Conservation (phyloP, 2,113 vertebrate genomes). For the Xyliphius kryptos region DNA sequence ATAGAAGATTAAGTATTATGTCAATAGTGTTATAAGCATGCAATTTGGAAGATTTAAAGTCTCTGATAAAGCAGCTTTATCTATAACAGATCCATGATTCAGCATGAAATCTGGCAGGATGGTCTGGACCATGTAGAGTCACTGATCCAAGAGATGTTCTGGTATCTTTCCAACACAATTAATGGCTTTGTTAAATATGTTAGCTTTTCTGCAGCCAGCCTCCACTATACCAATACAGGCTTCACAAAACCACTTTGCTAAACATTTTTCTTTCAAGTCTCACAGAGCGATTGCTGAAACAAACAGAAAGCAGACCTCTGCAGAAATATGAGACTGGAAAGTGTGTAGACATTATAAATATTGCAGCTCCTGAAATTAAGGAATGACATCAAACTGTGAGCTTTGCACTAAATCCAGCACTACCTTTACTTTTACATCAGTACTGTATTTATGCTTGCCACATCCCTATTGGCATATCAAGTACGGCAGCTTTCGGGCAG, state of each 20-base stretch:
- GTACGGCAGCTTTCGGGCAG: too few species aligned
- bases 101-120: neutral
- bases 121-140: neutral
- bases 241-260: constrained; percentile 30
- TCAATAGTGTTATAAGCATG: too few species aligned
- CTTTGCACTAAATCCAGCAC: neutral
- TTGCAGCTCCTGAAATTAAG: constrained; percentile 6
- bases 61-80: too few species aligned
- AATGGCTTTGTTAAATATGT: constrained; percentile 36
- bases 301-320: constrained; percentile 14
- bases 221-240: constrained; percentile 33
- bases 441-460: constrained; percentile 10
- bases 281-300: constrained; percentile 22
- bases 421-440: neutral
- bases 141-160: constrained; percentile 14
- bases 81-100: constrained; percentile 8
- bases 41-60: neutral
- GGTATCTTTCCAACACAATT: constrained; percentile 22
- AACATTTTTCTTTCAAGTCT: constrained; percentile 40
- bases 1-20: too few species aligned
- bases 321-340: neutral
- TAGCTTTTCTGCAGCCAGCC: constrained; percentile 38
- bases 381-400: constrained; percentile 10
- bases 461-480: constrained; percentile 19
- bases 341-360: constrained; percentile 6